Evolutionary conservation across 1,140 invertebrate species (phyloP).

Genomic region (Drosophila suzukii): DNA sequence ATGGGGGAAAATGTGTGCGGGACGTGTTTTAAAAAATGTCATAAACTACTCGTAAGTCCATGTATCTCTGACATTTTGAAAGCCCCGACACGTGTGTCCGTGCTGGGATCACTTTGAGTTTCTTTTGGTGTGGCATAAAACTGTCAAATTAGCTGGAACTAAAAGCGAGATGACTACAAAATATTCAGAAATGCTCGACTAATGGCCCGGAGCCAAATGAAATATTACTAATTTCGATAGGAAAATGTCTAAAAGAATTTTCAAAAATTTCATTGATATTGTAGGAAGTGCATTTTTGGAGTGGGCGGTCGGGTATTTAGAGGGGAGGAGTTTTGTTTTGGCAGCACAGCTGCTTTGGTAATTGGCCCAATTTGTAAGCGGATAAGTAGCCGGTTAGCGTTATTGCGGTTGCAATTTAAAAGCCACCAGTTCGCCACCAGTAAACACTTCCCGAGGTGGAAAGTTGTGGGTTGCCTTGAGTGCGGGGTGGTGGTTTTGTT

Average conservation of each 20-base stretch:
- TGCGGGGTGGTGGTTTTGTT: slow-evolving; percentile 10
- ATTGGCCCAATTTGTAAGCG: slow-evolving; percentile 57
- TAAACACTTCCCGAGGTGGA: slow-evolving; percentile 42
- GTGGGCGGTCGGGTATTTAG: neutral
- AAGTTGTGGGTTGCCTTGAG: slow-evolving; percentile 24
- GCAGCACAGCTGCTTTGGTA: slow-evolving; percentile 39
- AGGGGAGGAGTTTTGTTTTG: slow-evolving; percentile 10
- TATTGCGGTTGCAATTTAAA: slow-evolving; percentile 60
- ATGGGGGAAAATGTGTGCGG: slow-evolving; percentile 45
- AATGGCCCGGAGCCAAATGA: slow-evolving; percentile 34
- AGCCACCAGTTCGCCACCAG: slow-evolving; percentile 20
- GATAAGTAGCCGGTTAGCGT: slow-evolving; percentile 38
- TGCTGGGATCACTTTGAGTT: slow-evolving; percentile 43
- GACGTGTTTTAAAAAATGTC: slow-evolving; percentile 77
- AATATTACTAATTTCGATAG: slow-evolving; percentile 66
- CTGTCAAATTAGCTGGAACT: slow-evolving; percentile 76
- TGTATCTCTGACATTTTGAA: slow-evolving; percentile 74
- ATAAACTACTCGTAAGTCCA: slow-evolving; percentile 70
- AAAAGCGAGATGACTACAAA: slow-evolving; percentile 57
- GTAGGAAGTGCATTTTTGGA: neutral
- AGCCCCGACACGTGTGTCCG: slow-evolving; percentile 67
- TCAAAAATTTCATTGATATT: slow-evolving; percentile 36
- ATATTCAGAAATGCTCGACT: slow-evolving; percentile 47
- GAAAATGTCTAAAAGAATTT: slow-evolving; percentile 41
- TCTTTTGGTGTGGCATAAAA: slow-evolving; percentile 67